Conservation (phyloP, 1,140 invertebrate genomes). For the Pseudomyrmex cubaensis region DNA sequence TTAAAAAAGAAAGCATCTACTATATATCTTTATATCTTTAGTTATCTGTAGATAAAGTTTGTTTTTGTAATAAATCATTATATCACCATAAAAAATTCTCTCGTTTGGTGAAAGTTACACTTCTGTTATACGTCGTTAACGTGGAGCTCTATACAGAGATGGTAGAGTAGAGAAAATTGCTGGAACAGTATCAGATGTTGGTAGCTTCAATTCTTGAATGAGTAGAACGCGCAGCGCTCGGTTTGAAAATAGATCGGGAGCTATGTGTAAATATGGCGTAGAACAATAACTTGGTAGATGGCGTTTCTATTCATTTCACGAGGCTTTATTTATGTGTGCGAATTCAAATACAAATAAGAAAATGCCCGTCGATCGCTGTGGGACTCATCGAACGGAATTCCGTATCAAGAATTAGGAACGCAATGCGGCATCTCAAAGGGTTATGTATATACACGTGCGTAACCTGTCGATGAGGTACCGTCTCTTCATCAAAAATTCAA, state of each 20-base stretch:
- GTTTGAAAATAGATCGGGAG: neutral
- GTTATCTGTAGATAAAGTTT: neutral
- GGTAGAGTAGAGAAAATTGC: neutral
- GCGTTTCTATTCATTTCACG: constrained; percentile 27
- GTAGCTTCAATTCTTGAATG: constrained; percentile 9
- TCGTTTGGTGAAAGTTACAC: neutral
- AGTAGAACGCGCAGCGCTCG: neutral
- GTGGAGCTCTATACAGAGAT: neutral
- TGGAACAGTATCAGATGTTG: constrained; percentile 21
- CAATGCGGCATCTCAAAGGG: constrained; percentile 66
- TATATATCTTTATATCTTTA: neutral
- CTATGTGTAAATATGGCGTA: neutral
- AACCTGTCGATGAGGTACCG: constrained; percentile 66
- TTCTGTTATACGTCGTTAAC: constrained; percentile 25
- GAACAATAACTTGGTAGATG: constrained; percentile 42
- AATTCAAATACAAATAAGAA: constrained; percentile 14
- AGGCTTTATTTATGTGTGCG: neutral
- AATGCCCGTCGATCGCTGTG: constrained; percentile 9
- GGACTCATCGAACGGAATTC: constrained; percentile 62
- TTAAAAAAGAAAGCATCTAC: neutral
- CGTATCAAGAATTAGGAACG: constrained; percentile 57
- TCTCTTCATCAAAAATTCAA: constrained; percentile 63
- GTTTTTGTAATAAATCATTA: neutral
- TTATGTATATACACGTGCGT: constrained; percentile 59
- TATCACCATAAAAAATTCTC: too few species aligned